These are phyloP conservation scores for Tortricodes alternella DNA, from an alignment of 2,888 invertebrate species.

Conservation along the genomic window DNA sequence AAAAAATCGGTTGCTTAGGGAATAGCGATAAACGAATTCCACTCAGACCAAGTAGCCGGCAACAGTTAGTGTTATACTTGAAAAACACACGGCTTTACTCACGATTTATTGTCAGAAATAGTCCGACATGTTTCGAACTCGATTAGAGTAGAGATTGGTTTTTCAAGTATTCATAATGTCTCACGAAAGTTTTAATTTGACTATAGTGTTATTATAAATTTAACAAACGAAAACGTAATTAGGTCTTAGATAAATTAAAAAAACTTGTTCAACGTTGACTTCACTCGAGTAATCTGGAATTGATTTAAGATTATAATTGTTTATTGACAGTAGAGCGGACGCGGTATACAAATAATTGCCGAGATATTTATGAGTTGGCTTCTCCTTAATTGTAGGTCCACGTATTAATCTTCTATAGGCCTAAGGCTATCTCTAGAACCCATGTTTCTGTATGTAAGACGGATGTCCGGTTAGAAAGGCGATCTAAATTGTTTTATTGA, in stretches of 20 bases:
- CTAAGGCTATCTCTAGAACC: slow-evolving; percentile 54
- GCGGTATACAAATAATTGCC: slow-evolving; percentile 19
- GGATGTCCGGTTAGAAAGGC: slow-evolving; percentile 69
- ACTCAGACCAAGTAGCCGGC: too few species aligned
- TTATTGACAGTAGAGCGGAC: slow-evolving; percentile 19
- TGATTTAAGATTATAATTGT: slow-evolving; percentile 27
- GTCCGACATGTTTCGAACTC: too few species aligned
- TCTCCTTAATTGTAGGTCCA: slow-evolving; percentile 42
- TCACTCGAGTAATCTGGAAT: slow-evolving; percentile 13
- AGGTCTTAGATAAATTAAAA: slow-evolving; percentile 13
- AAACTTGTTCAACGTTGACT: slow-evolving; percentile 5
- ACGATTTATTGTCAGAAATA: too few species aligned
- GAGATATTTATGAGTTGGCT: slow-evolving; percentile 39
- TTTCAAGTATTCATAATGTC: too few species aligned
- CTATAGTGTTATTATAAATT: too few species aligned
- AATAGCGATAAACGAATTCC: too few species aligned
- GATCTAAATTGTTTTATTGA: slow-evolving; percentile 57
- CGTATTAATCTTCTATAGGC: slow-evolving; percentile 53
- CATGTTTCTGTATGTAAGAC: slow-evolving; percentile 50
- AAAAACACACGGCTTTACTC: too few species aligned
- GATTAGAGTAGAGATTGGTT: too few species aligned
- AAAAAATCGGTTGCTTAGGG: too few species aligned
- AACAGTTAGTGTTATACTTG: too few species aligned
- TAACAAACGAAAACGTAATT: slow-evolving; percentile 6
- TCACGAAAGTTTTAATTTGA: too few species aligned